Evolutionary conservation across 2,113 vertebrate species (phyloP).

Genomic region (Silurus glanis): DNA sequence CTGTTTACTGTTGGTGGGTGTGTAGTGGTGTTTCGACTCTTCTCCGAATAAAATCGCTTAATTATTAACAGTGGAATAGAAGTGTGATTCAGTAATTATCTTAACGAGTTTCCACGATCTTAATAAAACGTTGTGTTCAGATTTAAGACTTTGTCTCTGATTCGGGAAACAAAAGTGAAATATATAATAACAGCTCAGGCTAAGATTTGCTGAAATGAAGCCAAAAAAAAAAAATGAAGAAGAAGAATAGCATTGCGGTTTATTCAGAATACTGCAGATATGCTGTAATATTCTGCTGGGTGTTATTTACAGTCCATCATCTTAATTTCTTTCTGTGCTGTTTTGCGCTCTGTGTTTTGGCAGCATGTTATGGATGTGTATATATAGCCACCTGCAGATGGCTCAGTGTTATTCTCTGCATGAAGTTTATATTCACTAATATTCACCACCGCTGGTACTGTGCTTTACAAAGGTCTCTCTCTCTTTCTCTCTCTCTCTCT

Average conservation of each 20-base stretch:
- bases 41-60: conserved; percentile 60
- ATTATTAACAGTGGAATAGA: conserved; percentile 73
- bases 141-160: conserved; percentile 56
- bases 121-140: conserved; percentile 66
- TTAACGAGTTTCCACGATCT: conserved; percentile 70
- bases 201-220: not conserved
- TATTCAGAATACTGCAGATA: not conserved
- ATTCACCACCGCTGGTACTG: conserved; percentile 24
- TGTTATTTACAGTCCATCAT: not conserved
- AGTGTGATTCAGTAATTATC: conserved; percentile 75
- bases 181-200: not conserved
- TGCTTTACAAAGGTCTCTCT: too few relatives aligned
- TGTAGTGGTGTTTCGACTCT: conserved; percentile 63
- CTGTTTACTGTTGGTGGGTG: conserved; percentile 45
- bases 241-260: not conserved
- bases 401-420: conserved; percentile 29
- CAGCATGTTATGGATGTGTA: not conserved
- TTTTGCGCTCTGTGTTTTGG: conserved; percentile 28
- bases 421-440: conserved; percentile 29
- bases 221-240: not conserved
- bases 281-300: not conserved
- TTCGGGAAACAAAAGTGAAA: conserved; percentile 53
- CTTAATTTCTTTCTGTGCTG: not conserved
- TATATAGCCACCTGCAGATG: conserved; percentile 29
- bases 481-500: not conserved